Percentiles rank a stretch among this genome's conserved stretches.
Conservation (phyloP, 1,140 invertebrate genomes). For the Cylas formicarius region DNA sequence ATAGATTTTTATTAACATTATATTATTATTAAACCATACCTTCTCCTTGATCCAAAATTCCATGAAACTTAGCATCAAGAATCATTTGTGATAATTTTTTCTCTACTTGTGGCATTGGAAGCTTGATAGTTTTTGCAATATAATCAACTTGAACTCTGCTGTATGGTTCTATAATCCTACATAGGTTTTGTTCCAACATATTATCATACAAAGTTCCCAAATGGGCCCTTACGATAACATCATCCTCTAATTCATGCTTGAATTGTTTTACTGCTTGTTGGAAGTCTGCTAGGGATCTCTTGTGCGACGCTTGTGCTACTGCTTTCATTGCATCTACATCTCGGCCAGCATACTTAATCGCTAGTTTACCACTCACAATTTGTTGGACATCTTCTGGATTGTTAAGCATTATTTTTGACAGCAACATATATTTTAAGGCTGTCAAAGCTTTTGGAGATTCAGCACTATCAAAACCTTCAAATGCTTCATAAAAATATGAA, state of each 20-base stretch:
- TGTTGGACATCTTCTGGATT: conserved; percentile 92
- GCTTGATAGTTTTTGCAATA: conserved; percentile 78
- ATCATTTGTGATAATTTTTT: conserved; percentile 99
- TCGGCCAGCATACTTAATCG: conserved; percentile 89
- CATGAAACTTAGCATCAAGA: conserved; percentile 94
- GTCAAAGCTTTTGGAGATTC: conserved; percentile 86
- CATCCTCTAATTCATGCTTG: conserved; percentile 86
- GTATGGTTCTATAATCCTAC: conserved; percentile 97
- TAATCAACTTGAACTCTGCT: conserved; percentile 85
- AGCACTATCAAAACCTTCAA: conserved; percentile 97
- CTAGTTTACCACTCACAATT: conserved; percentile 93
- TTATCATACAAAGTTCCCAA: conserved; percentile 95
- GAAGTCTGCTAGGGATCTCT: conserved; percentile 94
- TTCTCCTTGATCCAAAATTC: conserved; percentile 96
- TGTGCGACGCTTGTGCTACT: conserved; percentile 92
- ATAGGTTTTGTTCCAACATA: conserved; percentile 98
- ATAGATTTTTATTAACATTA: too few species aligned
- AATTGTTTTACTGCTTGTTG: conserved; percentile 80
- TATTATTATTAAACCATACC: conserved; percentile 51
- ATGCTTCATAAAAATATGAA: conserved; percentile 99
- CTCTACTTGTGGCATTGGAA: conserved; percentile 87
- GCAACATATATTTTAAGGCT: conserved; percentile 96
- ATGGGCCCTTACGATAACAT: conserved; percentile 94
- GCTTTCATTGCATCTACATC: conserved; percentile 98
- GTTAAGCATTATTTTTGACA: conserved; percentile 98